Percentiles rank a stretch among this genome's conserved stretches.
Conservation (phyloP, 2,113 vertebrate genomes). For the Phaethon lepturus region DNA sequence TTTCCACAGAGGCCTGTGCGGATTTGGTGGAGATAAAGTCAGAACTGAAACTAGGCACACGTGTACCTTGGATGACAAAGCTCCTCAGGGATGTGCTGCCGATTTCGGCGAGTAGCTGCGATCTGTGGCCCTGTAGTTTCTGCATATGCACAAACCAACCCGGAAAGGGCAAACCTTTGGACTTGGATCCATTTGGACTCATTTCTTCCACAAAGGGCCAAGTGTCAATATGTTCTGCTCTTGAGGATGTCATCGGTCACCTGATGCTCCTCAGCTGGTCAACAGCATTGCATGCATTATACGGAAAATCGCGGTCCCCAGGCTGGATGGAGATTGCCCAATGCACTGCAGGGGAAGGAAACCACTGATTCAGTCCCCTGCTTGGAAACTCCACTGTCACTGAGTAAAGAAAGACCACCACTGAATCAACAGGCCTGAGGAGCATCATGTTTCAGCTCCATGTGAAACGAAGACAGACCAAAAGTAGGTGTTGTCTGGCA, state of each 20-base stretch:
- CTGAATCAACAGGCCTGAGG: background rate
- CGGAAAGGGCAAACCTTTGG: background rate
- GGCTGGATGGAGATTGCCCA: background rate
- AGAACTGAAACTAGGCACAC: background rate
- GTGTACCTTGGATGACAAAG: background rate
- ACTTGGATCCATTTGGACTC: background rate
- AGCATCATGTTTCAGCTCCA: background rate
- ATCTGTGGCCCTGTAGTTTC: background rate
- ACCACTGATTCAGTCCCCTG: conserved; percentile 1
- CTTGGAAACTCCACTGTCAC: background rate
- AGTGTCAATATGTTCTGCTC: background rate
- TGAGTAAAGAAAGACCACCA: background rate
- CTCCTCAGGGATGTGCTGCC: background rate
- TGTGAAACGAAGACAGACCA: background rate
- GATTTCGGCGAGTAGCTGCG: background rate
- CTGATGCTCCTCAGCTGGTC: background rate
- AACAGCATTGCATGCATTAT: background rate
- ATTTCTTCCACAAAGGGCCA: background rate
- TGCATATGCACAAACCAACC: background rate
- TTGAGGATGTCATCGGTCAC: background rate
- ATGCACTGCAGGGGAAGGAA: background rate
- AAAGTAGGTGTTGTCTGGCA: background rate
- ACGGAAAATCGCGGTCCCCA: background rate
- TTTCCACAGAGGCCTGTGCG: background rate
- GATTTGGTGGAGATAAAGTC: background rate